Evolutionary conservation across 2,113 vertebrate genomes (phyloP).

Genomic region (Dolichotis patagonum): DNA sequence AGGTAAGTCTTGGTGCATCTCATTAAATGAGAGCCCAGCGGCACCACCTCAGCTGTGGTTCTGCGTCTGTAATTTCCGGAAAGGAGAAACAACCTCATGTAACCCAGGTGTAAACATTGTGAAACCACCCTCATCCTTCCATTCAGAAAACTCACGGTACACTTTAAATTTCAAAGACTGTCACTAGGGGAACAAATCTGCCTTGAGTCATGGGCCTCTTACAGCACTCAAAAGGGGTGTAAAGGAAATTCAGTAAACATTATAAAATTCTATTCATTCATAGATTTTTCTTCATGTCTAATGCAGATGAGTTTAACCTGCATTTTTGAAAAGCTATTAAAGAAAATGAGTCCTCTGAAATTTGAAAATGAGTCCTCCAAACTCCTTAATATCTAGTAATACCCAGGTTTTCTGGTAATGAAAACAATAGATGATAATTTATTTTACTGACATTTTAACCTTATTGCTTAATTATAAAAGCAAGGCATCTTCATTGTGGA

Average conservation of each 20-base stretch:
- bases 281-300: neutral
- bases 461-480: neutral
- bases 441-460: neutral
- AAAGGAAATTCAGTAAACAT: slow-evolving; percentile 28
- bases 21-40: slow-evolving; percentile 11
- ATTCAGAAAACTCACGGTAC: neutral
- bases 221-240: neutral
- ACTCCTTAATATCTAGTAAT: neutral
- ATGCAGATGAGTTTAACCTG: neutral
- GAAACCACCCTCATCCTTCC: neutral
- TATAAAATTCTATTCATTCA: neutral
- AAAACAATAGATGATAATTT: neutral
- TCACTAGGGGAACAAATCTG: neutral
- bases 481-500: neutral
- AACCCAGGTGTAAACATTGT: neutral
- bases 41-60: neutral
- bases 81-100: neutral
- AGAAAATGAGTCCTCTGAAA: neutral
- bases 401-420: neutral
- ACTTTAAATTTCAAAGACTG: neutral
- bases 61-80: neutral
- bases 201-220: neutral
- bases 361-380: neutral
- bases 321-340: slow-evolving; percentile 21
- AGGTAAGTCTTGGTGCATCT: slow-evolving; percentile 51